A percentile compares a stretch with the other conserved stretches of the same genome.
phyloP scores from a whole-genome alignment of 2,797 vertebrate genomes.

The Pteropus rufus region DNA sequence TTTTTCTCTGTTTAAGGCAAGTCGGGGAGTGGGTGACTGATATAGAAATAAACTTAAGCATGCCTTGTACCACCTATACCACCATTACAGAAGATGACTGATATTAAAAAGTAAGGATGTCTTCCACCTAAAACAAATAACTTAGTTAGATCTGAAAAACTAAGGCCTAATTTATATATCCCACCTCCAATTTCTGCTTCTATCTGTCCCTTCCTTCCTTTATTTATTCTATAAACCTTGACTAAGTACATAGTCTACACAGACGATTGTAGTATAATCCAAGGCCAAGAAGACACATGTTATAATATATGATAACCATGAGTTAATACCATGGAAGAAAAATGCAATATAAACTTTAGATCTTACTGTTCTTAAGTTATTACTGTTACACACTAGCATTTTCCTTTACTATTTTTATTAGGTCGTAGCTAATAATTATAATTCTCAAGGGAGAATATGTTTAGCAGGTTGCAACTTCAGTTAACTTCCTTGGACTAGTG shows the following conservation, averaged over 20 bases:
- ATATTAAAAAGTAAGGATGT: not conserved
- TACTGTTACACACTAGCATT: not conserved
- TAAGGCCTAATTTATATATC: not conserved
- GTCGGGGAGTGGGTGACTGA: not conserved
- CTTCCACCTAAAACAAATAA: not conserved
- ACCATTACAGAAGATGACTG: not conserved
- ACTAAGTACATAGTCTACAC: not conserved
- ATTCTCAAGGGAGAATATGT: not conserved
- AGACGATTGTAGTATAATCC: not conserved
- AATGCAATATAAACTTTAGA: not conserved
- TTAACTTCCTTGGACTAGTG: not conserved
- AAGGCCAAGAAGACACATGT: not conserved
- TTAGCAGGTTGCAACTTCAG: conserved; percentile 31
- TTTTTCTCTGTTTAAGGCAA: not conserved
- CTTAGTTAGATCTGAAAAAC: not conserved
- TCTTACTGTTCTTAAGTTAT: not conserved
- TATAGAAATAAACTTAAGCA: rapidly evolving
- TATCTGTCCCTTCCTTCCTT: not conserved
- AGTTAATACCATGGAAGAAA: not conserved
- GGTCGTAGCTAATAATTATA: not conserved
- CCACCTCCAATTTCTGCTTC: not conserved
- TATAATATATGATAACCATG: not conserved
- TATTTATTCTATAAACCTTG: not conserved
- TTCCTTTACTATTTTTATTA: not conserved
- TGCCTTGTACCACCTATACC: not conserved